phyloP scores from a whole-genome alignment of 2,113 vertebrate genomes.

The Siniperca knerii region DNA sequence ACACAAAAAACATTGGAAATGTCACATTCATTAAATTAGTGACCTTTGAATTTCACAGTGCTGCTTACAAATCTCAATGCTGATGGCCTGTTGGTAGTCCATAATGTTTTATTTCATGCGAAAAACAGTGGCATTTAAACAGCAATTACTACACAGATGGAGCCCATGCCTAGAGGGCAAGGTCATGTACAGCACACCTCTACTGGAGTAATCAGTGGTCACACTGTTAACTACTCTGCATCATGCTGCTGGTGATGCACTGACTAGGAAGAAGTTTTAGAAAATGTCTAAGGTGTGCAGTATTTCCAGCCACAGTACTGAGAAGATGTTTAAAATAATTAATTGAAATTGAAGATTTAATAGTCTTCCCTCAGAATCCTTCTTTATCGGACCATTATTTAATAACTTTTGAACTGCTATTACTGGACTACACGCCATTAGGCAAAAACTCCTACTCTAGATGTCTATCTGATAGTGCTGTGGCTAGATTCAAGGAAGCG shows the following conservation, averaged over 20 bases:
- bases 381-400: too few species aligned
- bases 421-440: too few species aligned
- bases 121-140: slow-evolving; percentile 78
- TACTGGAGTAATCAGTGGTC: slow-evolving; percentile 45
- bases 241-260: neutral
- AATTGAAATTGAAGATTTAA: too few species aligned
- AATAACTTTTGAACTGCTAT: too few species aligned
- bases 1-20: slow-evolving; percentile 58
- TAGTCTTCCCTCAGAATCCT: too few species aligned
- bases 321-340: slow-evolving; percentile 23
- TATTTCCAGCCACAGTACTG: neutral
- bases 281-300: neutral
- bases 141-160: slow-evolving; percentile 64
- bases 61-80: slow-evolving; percentile 64
- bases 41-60: slow-evolving; percentile 69
- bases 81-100: slow-evolving; percentile 60
- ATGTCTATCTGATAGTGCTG: too few species aligned
- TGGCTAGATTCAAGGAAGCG: too few species aligned
- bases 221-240: slow-evolving; percentile 37
- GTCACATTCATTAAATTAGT: slow-evolving; percentile 71
- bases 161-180: slow-evolving; percentile 37
- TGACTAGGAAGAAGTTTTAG: neutral
- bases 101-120: slow-evolving; percentile 67
- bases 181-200: slow-evolving; percentile 34
- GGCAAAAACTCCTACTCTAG: too few species aligned